Conservation (phyloP, 1,140 invertebrate genomes). For the Triops cancriformis region DNA sequence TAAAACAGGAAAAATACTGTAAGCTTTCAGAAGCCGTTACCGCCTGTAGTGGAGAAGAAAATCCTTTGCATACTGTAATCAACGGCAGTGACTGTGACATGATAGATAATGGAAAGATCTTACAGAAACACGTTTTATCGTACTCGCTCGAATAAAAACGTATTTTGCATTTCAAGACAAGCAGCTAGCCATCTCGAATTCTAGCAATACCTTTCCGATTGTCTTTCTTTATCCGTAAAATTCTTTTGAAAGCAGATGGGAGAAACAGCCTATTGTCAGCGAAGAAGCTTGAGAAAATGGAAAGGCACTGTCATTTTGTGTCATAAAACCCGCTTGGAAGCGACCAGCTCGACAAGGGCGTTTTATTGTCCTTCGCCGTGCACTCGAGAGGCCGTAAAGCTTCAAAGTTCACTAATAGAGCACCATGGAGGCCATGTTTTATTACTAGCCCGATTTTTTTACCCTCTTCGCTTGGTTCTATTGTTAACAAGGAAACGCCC, state of each 20-base stretch:
- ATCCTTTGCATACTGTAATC: too few species aligned
- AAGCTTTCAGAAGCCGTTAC: not conserved
- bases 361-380: not conserved
- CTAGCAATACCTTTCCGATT: too few species aligned
- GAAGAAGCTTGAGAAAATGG: not conserved
- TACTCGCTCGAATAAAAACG: too few species aligned
- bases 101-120: too few species aligned
- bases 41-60: too few species aligned
- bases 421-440: not conserved
- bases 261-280: not conserved
- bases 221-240: too few species aligned
- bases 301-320: not conserved
- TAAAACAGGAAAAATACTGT: not conserved
- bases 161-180: too few species aligned
- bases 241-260: not conserved
- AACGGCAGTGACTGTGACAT: too few species aligned
- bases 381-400: not conserved
- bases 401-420: slow-evolving; percentile 11
- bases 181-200: too few species aligned
- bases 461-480: not conserved
- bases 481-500: not conserved
- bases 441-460: not conserved
- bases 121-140: too few species aligned
- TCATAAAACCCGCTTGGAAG: not conserved
- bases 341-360: not conserved